Conservation (phyloP, 2,113 vertebrate species). For the Oenanthe melanoleuca region DNA sequence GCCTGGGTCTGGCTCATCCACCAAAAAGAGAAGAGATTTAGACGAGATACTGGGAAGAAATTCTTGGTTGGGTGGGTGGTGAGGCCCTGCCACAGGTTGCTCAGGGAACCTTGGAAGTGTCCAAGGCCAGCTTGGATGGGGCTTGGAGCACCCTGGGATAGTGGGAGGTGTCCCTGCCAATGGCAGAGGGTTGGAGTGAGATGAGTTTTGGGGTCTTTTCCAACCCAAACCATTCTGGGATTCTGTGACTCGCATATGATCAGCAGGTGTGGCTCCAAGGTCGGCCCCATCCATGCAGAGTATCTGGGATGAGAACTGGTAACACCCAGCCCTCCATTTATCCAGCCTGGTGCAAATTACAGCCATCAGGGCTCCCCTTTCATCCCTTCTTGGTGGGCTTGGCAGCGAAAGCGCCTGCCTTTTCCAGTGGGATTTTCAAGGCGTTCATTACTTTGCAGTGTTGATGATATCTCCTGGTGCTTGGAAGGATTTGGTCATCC, state of each 20-base stretch:
- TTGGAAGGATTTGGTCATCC: slow-evolving; percentile 13
- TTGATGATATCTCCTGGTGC: slow-evolving; percentile 46
- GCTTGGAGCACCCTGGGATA: fast-evolving
- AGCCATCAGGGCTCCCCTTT: not conserved
- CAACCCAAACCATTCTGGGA: not conserved
- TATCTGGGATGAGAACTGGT: not conserved
- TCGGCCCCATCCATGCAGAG: not conserved
- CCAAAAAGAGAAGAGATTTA: not conserved
- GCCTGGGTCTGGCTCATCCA: not conserved
- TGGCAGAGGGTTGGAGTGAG: not conserved
- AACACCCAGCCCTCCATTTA: not conserved
- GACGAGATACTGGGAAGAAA: not conserved
- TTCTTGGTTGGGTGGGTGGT: not conserved
- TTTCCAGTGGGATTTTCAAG: slow-evolving; percentile 41
- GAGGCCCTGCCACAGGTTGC: not conserved
- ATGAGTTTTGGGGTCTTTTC: not conserved
- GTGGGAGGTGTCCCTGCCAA: not conserved
- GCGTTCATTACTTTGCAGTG: not conserved
- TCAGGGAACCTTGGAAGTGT: not conserved
- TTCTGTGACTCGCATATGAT: not conserved
- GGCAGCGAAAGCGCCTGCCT: not conserved
- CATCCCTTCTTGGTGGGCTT: slow-evolving; percentile 66
- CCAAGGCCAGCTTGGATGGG: fast-evolving
- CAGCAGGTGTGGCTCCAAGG: not conserved
- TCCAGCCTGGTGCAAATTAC: not conserved